A percentile compares a stretch with the other conserved stretches of the same genome.
Evolutionary conservation across 2,797 vertebrate genomes (phyloP).

Genomic region (Neosilurus hyrtlii): DNA sequence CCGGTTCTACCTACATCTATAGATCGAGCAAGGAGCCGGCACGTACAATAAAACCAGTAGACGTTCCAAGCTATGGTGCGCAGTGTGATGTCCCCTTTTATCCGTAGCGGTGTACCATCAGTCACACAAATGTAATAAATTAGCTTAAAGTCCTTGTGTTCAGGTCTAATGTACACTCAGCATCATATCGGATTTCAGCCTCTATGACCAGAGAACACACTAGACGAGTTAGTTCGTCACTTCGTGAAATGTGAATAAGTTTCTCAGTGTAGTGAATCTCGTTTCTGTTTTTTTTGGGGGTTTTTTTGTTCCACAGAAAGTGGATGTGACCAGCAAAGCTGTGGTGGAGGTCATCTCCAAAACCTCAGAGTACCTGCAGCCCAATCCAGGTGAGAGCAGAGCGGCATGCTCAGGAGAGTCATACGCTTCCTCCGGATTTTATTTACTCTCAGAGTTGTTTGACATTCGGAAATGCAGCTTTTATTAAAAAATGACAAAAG

Average conservation of each 20-base stretch:
- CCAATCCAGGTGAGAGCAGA: constrained; percentile 86
- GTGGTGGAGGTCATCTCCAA: constrained; percentile 92
- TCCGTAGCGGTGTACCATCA: too few relatives aligned
- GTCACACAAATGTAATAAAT: too few relatives aligned
- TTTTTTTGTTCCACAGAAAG: constrained; percentile 80
- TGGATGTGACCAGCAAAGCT: constrained; percentile 95
- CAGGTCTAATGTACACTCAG: too few relatives aligned
- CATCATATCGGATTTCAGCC: background rate
- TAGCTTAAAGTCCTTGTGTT: too few relatives aligned
- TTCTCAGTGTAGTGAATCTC: constrained; percentile 8
- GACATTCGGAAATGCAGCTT: background rate
- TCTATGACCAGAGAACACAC: background rate
- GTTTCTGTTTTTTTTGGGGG: constrained; percentile 53
- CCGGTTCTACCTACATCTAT: too few relatives aligned
- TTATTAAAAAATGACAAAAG: background rate
- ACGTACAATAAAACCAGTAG: too few relatives aligned
- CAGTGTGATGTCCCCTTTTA: too few relatives aligned
- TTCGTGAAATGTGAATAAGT: background rate
- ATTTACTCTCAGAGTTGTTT: too few relatives aligned
- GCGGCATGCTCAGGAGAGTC: background rate
- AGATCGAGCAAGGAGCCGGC: too few relatives aligned
- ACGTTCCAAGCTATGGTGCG: too few relatives aligned
- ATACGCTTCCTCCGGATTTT: background rate
- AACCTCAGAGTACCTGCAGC: constrained; percentile 96
- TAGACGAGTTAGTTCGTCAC: background rate